Evolutionary conservation across 2,113 vertebrate genomes (phyloP).

Genomic region (Corynorhinus townsendii): DNA sequence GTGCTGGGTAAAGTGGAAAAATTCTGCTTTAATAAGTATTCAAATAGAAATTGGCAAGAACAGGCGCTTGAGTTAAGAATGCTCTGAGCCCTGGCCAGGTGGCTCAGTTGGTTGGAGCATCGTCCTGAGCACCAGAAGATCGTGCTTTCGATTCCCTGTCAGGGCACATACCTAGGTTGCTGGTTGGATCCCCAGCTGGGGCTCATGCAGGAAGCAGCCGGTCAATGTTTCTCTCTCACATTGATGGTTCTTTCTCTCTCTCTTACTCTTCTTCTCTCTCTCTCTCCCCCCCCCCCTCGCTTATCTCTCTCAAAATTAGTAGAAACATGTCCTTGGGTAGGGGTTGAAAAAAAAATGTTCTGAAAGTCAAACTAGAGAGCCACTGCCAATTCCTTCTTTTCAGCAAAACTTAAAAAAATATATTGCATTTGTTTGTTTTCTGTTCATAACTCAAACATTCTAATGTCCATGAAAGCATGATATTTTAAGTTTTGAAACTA

Average conservation of each 20-base stretch:
- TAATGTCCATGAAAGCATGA: not conserved
- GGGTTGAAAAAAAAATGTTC: not conserved
- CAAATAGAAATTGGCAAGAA: not conserved
- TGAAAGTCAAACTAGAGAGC: not conserved
- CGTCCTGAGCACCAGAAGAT: not conserved
- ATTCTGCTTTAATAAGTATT: not conserved
- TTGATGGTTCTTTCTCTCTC: too few species aligned
- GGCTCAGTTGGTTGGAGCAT: not conserved
- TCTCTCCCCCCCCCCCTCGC: too few species aligned
- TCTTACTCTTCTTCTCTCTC: not conserved
- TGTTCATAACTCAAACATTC: not conserved
- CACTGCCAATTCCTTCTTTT: not conserved
- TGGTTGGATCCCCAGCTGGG: too few species aligned
- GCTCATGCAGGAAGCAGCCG: too few species aligned
- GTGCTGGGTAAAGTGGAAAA: constrained; percentile 1
- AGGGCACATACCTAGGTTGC: too few species aligned
- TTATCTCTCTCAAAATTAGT: not conserved
- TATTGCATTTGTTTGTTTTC: not conserved
- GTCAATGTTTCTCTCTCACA: too few species aligned
- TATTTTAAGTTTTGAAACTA: not conserved
- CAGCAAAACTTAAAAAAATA: not conserved
- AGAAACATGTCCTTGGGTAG: not conserved
- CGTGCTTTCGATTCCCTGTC: too few species aligned
- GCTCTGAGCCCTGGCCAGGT: not conserved
- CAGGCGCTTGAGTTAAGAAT: not conserved